Percentiles rank a stretch among this genome's conserved stretches.
phyloP scores from a whole-genome alignment of 2,113 vertebrate genomes.

The Atlantisia rogersi region DNA sequence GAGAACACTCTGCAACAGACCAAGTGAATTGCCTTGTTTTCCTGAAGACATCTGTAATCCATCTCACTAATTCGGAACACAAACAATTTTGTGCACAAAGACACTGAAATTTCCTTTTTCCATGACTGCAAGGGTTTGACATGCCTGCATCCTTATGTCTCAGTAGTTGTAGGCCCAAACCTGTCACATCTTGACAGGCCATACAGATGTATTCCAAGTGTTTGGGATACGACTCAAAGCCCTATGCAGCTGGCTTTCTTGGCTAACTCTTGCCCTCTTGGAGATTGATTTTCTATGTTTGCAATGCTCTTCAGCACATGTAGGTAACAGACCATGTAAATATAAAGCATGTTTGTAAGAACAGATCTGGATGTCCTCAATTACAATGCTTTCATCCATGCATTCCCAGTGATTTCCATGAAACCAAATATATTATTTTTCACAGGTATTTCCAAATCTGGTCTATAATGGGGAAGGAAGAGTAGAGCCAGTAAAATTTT shows the following conservation, averaged over 20 bases:
- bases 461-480: neutral
- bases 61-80: neutral
- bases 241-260: constrained; percentile 22
- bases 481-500: constrained; percentile 45
- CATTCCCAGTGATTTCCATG: neutral
- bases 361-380: constrained; percentile 35
- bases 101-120: neutral
- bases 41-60: neutral
- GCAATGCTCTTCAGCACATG: neutral
- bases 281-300: neutral
- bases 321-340: neutral
- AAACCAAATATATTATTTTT: constrained; percentile 26
- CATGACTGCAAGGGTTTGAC: neutral
- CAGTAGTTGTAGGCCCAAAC: neutral
- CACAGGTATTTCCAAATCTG: constrained; percentile 46
- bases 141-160: neutral
- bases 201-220: neutral
- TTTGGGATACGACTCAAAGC: neutral
- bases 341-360: neutral
- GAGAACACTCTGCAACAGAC: neutral
- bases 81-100: neutral
- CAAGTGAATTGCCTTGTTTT: neutral
- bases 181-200: neutral
- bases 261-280: neutral
- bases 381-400: constrained; percentile 10